Evolutionary conservation across 2,888 invertebrate species (phyloP).

Genomic region (Scaptomyza caliginosa): DNA sequence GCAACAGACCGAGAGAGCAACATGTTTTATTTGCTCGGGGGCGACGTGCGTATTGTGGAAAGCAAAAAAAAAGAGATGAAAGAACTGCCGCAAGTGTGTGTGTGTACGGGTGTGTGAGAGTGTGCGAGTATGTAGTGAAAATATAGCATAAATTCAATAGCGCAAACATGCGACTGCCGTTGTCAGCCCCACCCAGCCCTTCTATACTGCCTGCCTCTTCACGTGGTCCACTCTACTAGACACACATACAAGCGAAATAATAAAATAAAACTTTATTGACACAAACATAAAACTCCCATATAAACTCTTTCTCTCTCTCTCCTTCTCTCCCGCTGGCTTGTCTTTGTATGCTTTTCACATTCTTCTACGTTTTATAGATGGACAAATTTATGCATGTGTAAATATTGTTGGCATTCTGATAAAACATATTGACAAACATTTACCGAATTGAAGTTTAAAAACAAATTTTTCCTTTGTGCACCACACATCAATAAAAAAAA

Average conservation of each 20-base stretch:
- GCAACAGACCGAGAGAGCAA: conserved; percentile 63
- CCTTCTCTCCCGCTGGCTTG: not conserved
- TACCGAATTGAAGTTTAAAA: conserved; percentile 67
- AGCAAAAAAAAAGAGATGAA: conserved; percentile 2
- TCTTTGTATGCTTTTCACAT: not conserved
- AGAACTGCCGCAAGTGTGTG: conserved; percentile 7
- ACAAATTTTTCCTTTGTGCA: conserved; percentile 48
- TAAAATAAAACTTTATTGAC: conserved; percentile 79
- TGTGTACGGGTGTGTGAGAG: conserved; percentile 17
- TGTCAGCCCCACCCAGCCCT: conserved; percentile 25
- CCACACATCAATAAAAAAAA: conserved; percentile 19
- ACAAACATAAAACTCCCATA: conserved; percentile 70
- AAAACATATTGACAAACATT: conserved; percentile 79
- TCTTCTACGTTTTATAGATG: conserved; percentile 20
- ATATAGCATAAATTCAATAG: conserved; percentile 72
- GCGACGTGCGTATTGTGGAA: conserved; percentile 51
- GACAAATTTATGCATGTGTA: conserved; percentile 68
- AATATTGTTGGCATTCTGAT: conserved; percentile 70
- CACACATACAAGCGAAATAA: conserved; percentile 49
- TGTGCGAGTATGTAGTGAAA: conserved; percentile 28
- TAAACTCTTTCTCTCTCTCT: conserved; percentile 29
- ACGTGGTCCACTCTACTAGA: conserved; percentile 5
- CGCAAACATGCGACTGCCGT: conserved; percentile 59
- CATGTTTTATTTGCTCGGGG: conserved; percentile 70
- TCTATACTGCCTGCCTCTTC: not conserved